A percentile compares a stretch with the other conserved stretches of the same genome.
Evolutionary conservation across 2,113 vertebrate genomes (phyloP).

Genomic region (Galemys pyrenaicus): DNA sequence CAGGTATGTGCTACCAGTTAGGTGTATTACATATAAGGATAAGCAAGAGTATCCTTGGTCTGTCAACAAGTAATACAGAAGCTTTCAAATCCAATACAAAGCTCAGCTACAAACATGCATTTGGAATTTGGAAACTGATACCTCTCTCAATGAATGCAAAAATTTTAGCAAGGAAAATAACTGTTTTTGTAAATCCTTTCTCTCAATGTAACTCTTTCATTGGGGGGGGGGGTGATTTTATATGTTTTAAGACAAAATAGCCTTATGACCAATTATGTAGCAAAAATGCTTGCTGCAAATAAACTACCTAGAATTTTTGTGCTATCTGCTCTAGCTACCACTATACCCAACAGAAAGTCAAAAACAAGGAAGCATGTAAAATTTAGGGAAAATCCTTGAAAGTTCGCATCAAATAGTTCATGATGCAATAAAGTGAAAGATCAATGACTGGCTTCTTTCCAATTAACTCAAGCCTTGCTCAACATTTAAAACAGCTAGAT

Average conservation of each 20-base stretch:
- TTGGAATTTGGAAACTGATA: background rate
- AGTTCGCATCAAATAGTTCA: background rate
- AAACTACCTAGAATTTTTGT: background rate
- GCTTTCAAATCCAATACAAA: background rate
- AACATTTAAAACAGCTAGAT: slow-evolving; percentile 29
- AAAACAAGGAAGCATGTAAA: background rate
- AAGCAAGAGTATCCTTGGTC: background rate
- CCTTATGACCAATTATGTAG: background rate
- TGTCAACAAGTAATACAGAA: background rate
- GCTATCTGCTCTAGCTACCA: background rate
- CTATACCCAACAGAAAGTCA: background rate
- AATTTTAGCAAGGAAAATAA: background rate
- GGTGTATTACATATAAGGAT: background rate
- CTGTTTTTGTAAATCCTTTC: no score
- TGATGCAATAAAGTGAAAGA: background rate
- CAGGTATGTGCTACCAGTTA: background rate
- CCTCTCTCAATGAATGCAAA: background rate
- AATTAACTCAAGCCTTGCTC: slow-evolving; percentile 37
- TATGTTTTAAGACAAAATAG: background rate
- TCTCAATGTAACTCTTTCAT: background rate
- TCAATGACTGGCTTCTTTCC: slow-evolving; percentile 25
- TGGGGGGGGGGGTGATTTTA: background rate
- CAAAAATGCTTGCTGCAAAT: background rate
- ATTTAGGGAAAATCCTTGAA: background rate
- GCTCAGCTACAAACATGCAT: background rate